A percentile compares a stretch with the other conserved stretches of the same genome.
These are phyloP conservation scores for Indri indri DNA, from an alignment of 2,113 vertebrate genomes.

Conservation along the genomic window DNA sequence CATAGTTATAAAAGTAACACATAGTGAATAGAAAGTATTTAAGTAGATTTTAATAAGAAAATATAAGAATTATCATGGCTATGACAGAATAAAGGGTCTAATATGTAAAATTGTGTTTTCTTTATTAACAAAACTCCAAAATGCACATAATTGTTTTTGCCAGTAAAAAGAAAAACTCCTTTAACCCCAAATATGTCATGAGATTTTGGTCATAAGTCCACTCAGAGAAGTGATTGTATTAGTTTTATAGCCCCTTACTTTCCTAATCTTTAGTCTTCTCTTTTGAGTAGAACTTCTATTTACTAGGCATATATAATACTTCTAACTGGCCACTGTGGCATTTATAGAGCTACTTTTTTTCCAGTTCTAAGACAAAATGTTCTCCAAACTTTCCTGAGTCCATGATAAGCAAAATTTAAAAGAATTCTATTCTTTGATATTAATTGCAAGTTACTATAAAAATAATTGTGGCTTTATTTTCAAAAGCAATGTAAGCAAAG, in stretches of 20 bases:
- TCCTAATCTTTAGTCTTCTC: not conserved
- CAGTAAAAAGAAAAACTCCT: not conserved
- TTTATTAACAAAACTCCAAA: conserved; percentile 12
- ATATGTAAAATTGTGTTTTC: not conserved
- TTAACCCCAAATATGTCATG: not conserved
- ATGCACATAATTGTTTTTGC: not conserved
- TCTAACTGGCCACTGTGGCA: not conserved
- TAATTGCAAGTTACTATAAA: conserved; percentile 17
- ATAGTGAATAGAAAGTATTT: not conserved
- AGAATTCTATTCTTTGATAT: conserved; percentile 19
- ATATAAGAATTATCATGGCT: not conserved
- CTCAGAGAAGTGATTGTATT: not conserved
- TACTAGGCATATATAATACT: not conserved
- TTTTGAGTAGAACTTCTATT: not conserved
- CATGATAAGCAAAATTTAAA: not conserved
- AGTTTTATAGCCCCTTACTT: not conserved
- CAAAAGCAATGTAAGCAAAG: not conserved
- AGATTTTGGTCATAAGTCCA: not conserved
- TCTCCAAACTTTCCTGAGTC: not conserved
- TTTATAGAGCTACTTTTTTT: not conserved
- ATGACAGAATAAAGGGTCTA: not conserved
- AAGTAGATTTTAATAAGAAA: not conserved
- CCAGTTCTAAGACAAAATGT: not conserved
- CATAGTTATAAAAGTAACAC: not conserved
- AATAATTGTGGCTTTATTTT: conserved; percentile 24